Evolutionary conservation across 2,113 vertebrate genomes (phyloP), one percentile per base, ranked within the genome.

Genomic region (Gambusia holbrooki): DNA sequence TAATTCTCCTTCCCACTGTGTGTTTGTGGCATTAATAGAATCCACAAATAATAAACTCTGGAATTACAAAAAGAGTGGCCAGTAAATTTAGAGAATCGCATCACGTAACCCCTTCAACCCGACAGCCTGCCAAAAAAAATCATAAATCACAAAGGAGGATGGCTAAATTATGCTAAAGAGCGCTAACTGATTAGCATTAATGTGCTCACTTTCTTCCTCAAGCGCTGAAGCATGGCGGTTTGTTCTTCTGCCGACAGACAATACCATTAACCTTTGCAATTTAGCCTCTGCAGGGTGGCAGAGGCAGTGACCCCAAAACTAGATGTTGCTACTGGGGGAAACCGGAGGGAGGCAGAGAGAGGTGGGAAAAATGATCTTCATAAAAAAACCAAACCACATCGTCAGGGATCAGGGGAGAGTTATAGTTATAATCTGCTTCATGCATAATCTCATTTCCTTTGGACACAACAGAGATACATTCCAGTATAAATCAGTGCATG

Each of bases 211-310:
- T 95, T 93, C 93, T 93, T 93, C 91, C 74, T 66, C 82, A 90
- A 88, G 94, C 91, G 69, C 89, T 81, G 88, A 93, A 72, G 88
- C 93, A 85, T 93, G 80, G 92, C 94, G 92, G 94, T 89, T 85
- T 90, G 94, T 94, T 93, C 95, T 92, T 90, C 94, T 73, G 84
- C 88, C 95, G 94, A 96, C 94, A 95, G 96, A 97, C 96, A 97
- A 97, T 95, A 96, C 95, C 97, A 99, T 98, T 98, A 98, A 98
- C 97, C 97, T 99, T 97, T 97, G 96, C 96, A 96, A 97, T 97
- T 97, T 94, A 95, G 94, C 94, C 96, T 93, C 94, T 89, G 93
- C 91, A 95, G 90, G 93, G 92, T 96, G 94, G 96, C 93, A 91
- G 95, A 96, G 89, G 95, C 94, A 94, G 91, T 97, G 97, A 98